Base-by-base conservation (phyloP, 2,797 vertebrate species). In the Clamator glandarius region DNA sequence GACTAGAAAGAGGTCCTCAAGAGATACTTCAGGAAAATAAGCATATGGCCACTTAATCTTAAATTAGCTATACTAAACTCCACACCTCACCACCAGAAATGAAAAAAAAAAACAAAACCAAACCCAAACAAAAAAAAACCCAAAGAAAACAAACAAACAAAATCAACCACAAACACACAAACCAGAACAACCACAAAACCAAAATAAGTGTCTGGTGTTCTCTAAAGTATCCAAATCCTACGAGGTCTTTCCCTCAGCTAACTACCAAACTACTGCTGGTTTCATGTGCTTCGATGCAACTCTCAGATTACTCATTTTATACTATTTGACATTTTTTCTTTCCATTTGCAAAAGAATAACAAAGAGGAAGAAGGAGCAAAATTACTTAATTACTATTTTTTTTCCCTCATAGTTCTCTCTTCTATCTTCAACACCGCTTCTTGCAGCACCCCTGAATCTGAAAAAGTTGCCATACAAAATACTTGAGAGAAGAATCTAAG, bases 21-120 rank as follows among this genome's bases (percentile, higher is more conserved):
- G n/a, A 58, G 15, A 59, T 31, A 42, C 10, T 54, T 75, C 19
- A 62, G 15, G 35, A 48, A 85, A 83, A 67, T 3, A 87, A 57
- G 17, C 0, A 0, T 17, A 15, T 1, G 6, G 33, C 12, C 46
- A 84, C 29, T 23, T 52, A 20, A 62, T 26, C 78, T 1, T 41
- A 58, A 35, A 6, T 42, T 46, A 67, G 16, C 12, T 35, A 20
- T 13, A 72, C 10, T 24, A 74, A 24, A 80, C 25, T 59, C 44
- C 52, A 87, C 4, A 4, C 9, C 24, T 35, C 35, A 63, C 5
- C 33, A 35, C 5, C 36, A 39, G 26, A 73, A 82, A 29, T 11
- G 18, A 25, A 59, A 74, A 54, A 35, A 51, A 26, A 26, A 12
- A 14, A 51, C n/a, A n/a, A 39, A 39, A 9, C 39, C 39, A 39